These are phyloP conservation scores for Thymelicus lineola DNA, from an alignment of 2,888 invertebrate genomes.

Conservation along the genomic window DNA sequence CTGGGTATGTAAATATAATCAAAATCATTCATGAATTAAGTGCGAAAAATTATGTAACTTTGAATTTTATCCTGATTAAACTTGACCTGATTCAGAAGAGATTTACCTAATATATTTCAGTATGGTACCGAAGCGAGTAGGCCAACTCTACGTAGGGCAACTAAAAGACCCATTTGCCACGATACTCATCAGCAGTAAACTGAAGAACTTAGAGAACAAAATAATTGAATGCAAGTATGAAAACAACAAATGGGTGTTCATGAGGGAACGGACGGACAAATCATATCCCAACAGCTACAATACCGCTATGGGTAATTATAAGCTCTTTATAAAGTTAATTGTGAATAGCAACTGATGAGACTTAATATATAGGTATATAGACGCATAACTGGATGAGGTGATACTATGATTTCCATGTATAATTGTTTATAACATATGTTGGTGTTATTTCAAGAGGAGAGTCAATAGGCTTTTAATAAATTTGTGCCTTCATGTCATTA, in stretches of 20 bases:
- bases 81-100: conserved; percentile 32
- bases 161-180: conserved; percentile 87
- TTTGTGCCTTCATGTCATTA: too few species aligned
- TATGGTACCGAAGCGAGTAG: conserved; percentile 88
- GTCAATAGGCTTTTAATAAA: too few species aligned
- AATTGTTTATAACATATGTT: too few species aligned
- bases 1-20: conserved; percentile 85
- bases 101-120: conserved; percentile 63
- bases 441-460: too few species aligned
- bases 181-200: conserved; percentile 92
- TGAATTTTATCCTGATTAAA: too few species aligned
- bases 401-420: too few species aligned
- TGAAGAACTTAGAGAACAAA: conserved; percentile 94
- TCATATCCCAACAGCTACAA: conserved; percentile 95
- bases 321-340: background rate
- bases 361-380: too few species aligned
- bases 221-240: conserved; percentile 98
- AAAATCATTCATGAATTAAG: too few species aligned
- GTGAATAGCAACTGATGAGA: too few species aligned
- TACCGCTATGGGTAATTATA: conserved; percentile 90
- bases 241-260: conserved; percentile 93
- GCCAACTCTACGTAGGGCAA: conserved; percentile 92
- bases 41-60: too few species aligned
- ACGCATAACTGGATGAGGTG: too few species aligned
- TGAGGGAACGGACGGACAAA: conserved; percentile 98